phyloP scores from a whole-genome alignment of 92 coral and sea anemone species.

The Porites evermanni region DNA sequence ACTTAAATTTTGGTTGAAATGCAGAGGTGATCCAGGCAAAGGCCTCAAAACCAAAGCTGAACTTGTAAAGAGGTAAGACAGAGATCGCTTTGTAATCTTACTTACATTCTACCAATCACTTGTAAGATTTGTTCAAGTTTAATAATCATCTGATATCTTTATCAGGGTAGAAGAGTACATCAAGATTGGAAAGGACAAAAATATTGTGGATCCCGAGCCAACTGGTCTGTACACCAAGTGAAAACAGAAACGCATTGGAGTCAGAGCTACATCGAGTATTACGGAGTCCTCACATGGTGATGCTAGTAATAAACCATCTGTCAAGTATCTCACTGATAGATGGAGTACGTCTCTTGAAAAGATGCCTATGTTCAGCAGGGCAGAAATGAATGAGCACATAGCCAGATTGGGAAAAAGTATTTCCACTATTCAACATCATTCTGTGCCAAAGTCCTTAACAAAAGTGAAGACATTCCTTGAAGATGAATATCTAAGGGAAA shows the following conservation, averaged over 20 bases:
- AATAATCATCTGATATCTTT: neutral
- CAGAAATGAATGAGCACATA: slow-evolving; percentile 21
- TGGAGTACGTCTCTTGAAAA: too few relatives aligned
- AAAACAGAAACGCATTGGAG: slow-evolving; percentile 5
- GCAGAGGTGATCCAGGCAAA: too few relatives aligned
- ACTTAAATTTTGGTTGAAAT: too few relatives aligned
- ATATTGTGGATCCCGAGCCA: slow-evolving; percentile 43
- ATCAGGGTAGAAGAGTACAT: slow-evolving; percentile 40
- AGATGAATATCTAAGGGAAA: too few relatives aligned
- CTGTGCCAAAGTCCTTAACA: too few relatives aligned
- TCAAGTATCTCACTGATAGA: slow-evolving; percentile 3
- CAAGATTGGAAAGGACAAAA: slow-evolving; percentile 20
- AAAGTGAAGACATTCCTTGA: too few relatives aligned
- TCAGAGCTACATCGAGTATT: neutral
- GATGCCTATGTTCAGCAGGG: neutral
- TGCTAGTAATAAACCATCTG: neutral
- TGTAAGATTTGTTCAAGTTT: neutral
- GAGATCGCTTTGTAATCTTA: too few relatives aligned
- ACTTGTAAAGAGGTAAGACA: too few relatives aligned
- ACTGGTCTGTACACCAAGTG: slow-evolving; percentile 20
- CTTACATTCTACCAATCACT: neutral
- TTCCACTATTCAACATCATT: slow-evolving; percentile 1
- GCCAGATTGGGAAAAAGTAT: slow-evolving; percentile 18
- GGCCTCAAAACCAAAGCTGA: too few relatives aligned
- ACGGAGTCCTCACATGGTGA: neutral